Conservation (phyloP, 2,113 vertebrate species). For the Muntiacus muntjak region DNA sequence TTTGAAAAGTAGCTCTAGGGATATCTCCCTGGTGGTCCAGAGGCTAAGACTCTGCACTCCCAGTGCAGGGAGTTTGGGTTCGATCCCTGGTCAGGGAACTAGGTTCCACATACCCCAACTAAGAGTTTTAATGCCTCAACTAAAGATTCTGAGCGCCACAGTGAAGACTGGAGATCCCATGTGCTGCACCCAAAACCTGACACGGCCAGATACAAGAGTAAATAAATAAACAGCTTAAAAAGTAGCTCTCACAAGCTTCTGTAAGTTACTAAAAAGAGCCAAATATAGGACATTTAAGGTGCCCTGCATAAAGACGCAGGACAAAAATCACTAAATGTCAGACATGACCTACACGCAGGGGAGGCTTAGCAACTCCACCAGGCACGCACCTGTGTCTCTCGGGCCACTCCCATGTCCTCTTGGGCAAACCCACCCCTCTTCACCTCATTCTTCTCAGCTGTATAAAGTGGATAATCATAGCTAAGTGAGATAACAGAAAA, state of each 20-base stretch:
- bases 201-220: neutral
- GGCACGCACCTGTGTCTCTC: neutral
- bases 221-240: neutral
- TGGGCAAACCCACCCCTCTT: neutral
- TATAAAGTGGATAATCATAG: neutral
- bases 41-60: neutral
- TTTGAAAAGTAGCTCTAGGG: neutral
- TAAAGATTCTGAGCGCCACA: neutral
- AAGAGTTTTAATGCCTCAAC: neutral
- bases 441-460: neutral
- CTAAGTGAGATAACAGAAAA: neutral
- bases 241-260: neutral
- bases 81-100: neutral
- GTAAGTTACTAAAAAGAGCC: neutral
- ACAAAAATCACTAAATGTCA: neutral
- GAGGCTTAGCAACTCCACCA: no score
- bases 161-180: neutral
- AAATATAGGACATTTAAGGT: neutral
- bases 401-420: neutral
- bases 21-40: neutral
- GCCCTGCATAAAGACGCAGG: neutral
- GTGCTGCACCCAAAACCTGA: neutral
- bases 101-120: neutral
- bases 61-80: neutral
- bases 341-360: fast-evolving